A percentile compares a stretch with the other conserved stretches of the same genome.
phyloP scores from a whole-genome alignment of 2,797 vertebrate species.

The Picus viridis region DNA sequence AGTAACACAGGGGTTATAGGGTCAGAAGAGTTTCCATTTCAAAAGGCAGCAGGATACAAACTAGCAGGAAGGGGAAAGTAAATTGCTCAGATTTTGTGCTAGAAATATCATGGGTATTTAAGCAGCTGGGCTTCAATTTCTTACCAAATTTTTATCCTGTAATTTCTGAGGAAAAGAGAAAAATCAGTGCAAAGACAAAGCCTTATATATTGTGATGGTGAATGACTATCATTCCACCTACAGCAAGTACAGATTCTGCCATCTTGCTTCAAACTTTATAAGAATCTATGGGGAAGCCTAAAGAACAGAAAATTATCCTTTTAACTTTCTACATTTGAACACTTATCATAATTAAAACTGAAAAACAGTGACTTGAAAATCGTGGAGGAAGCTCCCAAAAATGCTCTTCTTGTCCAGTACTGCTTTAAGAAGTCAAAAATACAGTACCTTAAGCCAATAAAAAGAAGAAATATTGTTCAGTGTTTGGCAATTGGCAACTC shows the following conservation, averaged over 20 bases:
- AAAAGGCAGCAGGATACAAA: conserved; percentile 71
- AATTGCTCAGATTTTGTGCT: conserved; percentile 65
- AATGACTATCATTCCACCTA: not conserved
- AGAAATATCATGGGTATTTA: conserved; percentile 50
- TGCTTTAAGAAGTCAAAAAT: not conserved
- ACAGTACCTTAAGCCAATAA: not conserved
- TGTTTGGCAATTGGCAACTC: not conserved
- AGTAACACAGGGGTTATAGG: conserved; percentile 74
- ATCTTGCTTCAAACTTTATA: not conserved
- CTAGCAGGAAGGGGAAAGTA: conserved; percentile 61
- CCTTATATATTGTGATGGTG: not conserved
- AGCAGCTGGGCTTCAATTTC: conserved; percentile 30
- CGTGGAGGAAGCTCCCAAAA: not conserved
- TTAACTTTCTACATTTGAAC: not conserved
- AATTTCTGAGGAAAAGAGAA: conserved; percentile 34
- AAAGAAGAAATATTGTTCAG: not conserved
- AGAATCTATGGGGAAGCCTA: too few relatives aligned
- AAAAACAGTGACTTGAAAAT: not conserved
- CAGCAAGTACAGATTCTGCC: not conserved
- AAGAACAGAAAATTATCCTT: not conserved
- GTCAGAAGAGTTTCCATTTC: conserved; percentile 76
- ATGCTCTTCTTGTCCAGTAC: not conserved
- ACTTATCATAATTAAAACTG: not conserved
- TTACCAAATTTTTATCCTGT: conserved; percentile 17
- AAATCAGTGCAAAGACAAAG: not conserved